Conservation (phyloP, 1,140 invertebrate genomes). For the Batillaria attramentaria region DNA sequence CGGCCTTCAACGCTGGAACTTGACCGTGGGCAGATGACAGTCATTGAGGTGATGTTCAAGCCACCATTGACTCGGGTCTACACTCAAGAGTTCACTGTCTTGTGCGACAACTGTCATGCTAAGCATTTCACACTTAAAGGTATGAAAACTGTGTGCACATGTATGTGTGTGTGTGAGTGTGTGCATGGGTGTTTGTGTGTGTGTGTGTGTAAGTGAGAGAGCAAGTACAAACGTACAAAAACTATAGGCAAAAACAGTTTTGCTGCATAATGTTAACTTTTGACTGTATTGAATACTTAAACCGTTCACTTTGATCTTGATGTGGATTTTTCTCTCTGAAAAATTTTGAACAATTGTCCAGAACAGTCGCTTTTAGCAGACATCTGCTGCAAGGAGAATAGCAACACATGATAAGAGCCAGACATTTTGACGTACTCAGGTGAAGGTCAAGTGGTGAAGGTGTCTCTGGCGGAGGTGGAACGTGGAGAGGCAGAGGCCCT, state of each 20-base stretch:
- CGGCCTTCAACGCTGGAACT: conserved; percentile 69
- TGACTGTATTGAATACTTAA: no score
- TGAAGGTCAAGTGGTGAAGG: conserved; percentile 60
- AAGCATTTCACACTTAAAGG: conserved; percentile 68
- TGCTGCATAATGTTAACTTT: no score
- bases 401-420: conserved; percentile 68
- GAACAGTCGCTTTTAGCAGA: no score
- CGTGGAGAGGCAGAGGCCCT: conserved; percentile 51
- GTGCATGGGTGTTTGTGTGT: no score
- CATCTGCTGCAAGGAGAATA: no score
- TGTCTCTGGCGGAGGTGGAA: conserved; percentile 62
- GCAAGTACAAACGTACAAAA: no score
- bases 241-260: no score
- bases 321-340: no score
- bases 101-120: conserved; percentile 72
- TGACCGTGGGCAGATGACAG: conserved; percentile 53
- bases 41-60: conserved; percentile 67
- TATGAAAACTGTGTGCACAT: conserved; percentile 39
- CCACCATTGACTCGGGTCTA: conserved; percentile 58
- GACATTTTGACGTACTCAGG: conserved; percentile 67
- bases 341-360: no score
- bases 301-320: no score
- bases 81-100: conserved; percentile 61
- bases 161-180: not conserved
- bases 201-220: no score